Evolutionary conservation across 2,113 vertebrate genomes (phyloP), one percentile per base, ranked within the genome.

Genomic region (Crotalus tigris): DNA sequence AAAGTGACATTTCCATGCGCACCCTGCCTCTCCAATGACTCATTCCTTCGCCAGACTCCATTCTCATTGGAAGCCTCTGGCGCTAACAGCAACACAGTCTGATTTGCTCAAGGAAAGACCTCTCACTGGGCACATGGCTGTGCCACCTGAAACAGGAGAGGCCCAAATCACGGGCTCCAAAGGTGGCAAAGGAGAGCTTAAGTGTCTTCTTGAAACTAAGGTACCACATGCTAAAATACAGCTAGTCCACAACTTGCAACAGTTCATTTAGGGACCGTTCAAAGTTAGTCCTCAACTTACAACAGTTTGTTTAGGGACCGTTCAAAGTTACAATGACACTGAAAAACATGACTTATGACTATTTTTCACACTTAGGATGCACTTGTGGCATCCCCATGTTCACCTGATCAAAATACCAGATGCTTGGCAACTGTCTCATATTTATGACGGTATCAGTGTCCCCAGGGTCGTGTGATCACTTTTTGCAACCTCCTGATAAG

Each of bases 1-100:
- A 91, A 44, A 88, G 46, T 91, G 93, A 85, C 93, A 91, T 93
- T 85, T 93, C 90, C 88, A 46, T 23, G 29, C 58, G 5, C 89
- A 23, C 33, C 29, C 33, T 2, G 61, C 87, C 54, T 81, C 39
- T 11, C 85, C 61, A 69, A 57, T 93, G 93, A 91, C 90, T 93
- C 93, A 93, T 51, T 85, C 29, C 90, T 89, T 54, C 26, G 1
- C 85, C 19, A 54, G 85, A 64, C 49, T 57, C 85, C 5, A 4
- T 81, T 87, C 92, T 33, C 90, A 46, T 88, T 54, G 51, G 46
- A 69, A 91, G 92, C 57, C 29, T 59, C 81, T 44, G 57, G 29
- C 8, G 44, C 61, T 10, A 17, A 8, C 39, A 29, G 46, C 23
- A 6, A 58, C 59, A 0, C 24, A 5, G 5, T 61, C 57, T 29